phyloP scores from a whole-genome alignment of 2,888 invertebrate species.

The Andrena chrysosceles region DNA sequence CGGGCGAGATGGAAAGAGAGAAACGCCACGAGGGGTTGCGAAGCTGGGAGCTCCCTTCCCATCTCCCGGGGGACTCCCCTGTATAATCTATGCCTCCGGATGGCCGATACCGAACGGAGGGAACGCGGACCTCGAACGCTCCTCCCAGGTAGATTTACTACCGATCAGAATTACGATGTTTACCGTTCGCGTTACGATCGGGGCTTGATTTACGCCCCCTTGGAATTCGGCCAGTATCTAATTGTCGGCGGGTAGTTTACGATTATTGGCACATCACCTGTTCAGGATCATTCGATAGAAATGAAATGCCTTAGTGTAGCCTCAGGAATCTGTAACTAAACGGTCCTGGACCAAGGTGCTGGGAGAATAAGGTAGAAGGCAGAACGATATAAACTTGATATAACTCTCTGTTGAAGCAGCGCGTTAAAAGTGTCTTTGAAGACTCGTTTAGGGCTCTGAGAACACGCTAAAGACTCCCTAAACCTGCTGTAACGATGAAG shows the following conservation, averaged over 20 bases:
- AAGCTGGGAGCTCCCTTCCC: constrained; percentile 51
- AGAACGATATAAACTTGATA: no score
- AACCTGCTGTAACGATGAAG: no score
- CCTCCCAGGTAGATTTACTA: constrained; percentile 52
- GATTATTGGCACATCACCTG: constrained; percentile 17
- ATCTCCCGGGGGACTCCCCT: constrained; percentile 61
- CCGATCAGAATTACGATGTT: constrained; percentile 59
- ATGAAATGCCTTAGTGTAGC: no score
- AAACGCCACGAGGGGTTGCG: constrained; percentile 51
- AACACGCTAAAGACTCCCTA: no score
- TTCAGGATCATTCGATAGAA: not conserved
- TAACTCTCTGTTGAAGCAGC: no score
- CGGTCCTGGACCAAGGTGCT: no score
- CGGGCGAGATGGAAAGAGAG: constrained; percentile 32
- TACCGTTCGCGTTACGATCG: constrained; percentile 38
- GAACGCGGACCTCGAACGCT: constrained; percentile 9
- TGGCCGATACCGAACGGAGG: constrained; percentile 79
- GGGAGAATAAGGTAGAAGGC: no score
- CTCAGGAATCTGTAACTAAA: no score
- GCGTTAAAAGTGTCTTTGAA: no score
- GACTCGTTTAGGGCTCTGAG: no score
- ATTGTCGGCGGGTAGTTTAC: constrained; percentile 29
- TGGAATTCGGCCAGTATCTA: constrained; percentile 14
- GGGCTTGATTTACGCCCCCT: constrained; percentile 36
- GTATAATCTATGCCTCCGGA: constrained; percentile 78